Conservation (phyloP, 2,797 vertebrate species). For the Crenichthys baileyi region DNA sequence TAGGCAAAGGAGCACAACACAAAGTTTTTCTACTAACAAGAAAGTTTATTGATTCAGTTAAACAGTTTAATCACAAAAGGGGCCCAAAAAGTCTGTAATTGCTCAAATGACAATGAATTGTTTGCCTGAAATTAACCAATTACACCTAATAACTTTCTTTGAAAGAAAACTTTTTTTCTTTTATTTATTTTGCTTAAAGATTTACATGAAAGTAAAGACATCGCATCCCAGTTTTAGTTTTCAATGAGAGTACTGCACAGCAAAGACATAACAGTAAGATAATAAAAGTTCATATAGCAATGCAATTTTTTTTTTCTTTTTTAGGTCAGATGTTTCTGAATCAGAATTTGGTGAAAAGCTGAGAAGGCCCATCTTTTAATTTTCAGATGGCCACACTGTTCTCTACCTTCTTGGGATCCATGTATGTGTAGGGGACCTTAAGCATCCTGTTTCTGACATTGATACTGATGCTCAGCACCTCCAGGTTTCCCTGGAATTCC, state of each 20-base stretch:
- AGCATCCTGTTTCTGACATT: conserved; percentile 50
- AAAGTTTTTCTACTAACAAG: neutral
- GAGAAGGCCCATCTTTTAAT: neutral
- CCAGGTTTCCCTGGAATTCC: conserved; percentile 47
- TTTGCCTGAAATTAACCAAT: neutral
- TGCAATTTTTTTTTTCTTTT: neutral
- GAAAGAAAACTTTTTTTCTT: neutral
- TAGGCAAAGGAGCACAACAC: neutral
- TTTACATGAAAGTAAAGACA: neutral
- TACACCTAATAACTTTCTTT: neutral
- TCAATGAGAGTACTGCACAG: neutral
- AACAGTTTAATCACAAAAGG: neutral
- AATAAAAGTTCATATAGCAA: neutral
- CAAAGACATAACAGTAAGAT: neutral
- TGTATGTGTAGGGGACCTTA: conserved; percentile 53
- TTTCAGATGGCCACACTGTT: conserved; percentile 66
- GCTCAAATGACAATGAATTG: too few species aligned
- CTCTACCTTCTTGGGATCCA: conserved; percentile 53
- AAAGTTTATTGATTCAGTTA: neutral
- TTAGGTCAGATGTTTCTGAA: neutral
- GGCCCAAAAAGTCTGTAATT: neutral
- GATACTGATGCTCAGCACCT: conserved; percentile 23
- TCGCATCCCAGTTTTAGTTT: neutral
- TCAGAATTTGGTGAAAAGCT: neutral
- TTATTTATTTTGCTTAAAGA: neutral